Evolutionary conservation across 2,797 vertebrate genomes (phyloP).

Genomic region (Nyctalus aviator): DNA sequence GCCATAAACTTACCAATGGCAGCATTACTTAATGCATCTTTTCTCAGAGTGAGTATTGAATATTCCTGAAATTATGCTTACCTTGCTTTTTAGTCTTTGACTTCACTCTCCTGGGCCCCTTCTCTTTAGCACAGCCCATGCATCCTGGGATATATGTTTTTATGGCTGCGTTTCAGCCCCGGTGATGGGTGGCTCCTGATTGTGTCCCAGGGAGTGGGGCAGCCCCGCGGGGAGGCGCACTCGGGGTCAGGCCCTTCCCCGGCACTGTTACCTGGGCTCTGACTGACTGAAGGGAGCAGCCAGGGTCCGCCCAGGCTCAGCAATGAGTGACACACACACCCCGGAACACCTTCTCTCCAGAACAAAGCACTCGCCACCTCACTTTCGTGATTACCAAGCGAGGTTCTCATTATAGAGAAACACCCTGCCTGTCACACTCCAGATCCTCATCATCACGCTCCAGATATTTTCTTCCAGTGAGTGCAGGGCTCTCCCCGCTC

Average conservation of each 20-base stretch:
- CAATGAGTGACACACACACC: accelerated
- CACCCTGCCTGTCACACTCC: background rate
- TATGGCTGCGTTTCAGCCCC: background rate
- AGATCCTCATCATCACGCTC: background rate
- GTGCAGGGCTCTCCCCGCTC: background rate
- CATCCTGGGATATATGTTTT: accelerated
- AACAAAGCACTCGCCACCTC: background rate
- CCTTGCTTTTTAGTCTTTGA: background rate
- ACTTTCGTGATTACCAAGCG: background rate
- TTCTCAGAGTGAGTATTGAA: background rate
- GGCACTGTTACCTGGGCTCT: background rate
- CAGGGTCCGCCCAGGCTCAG: background rate
- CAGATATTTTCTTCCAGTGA: background rate
- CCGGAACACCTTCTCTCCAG: background rate
- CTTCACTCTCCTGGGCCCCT: background rate
- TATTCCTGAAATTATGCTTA: background rate
- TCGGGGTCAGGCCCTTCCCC: accelerated
- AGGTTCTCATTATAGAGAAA: background rate
- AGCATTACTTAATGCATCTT: background rate
- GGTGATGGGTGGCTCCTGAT: background rate
- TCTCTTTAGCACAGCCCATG: accelerated
- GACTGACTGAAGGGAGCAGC: background rate
- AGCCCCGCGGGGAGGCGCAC: background rate
- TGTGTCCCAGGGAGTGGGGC: background rate
- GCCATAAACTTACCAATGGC: background rate